These are phyloP conservation scores for Halocynthia aurantium DNA, from an alignment of 23 tunicate species.

Conservation along the genomic window DNA sequence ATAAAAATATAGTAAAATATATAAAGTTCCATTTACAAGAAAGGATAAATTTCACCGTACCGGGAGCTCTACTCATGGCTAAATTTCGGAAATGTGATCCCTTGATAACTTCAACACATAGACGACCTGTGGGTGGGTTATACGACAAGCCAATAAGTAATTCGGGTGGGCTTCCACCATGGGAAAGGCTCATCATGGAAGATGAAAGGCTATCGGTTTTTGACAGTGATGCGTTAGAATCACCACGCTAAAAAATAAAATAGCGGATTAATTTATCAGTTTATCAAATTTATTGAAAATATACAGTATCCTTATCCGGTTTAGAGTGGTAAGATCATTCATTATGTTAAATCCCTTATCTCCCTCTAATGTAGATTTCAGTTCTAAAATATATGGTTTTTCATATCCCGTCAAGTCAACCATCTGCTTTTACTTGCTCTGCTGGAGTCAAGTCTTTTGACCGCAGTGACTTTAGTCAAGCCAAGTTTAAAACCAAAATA, in stretches of 20 bases:
- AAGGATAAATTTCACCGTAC: constrained; percentile 6
- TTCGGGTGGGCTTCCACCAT: constrained; percentile 90
- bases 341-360: too few species aligned
- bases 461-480: too few species aligned
- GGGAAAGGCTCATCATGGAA: constrained; percentile 47
- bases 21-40: neutral
- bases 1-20: neutral
- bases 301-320: too few species aligned
- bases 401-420: too few species aligned
- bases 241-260: constrained; percentile 35
- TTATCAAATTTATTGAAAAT: too few species aligned
- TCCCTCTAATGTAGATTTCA: too few species aligned
- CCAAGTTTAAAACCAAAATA: too few species aligned
- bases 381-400: too few species aligned
- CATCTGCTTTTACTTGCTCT: too few species aligned
- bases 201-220: constrained; percentile 30
- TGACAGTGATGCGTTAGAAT: constrained; percentile 20
- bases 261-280: too few species aligned
- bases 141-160: constrained; percentile 71
- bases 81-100: constrained; percentile 89
- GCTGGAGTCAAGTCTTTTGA: too few species aligned
- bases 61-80: constrained; percentile 71
- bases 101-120: constrained; percentile 83
- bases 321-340: too few species aligned
- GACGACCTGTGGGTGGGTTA: constrained; percentile 81